Conservation (phyloP, 1,140 invertebrate genomes). For the Drosophila repleta region DNA sequence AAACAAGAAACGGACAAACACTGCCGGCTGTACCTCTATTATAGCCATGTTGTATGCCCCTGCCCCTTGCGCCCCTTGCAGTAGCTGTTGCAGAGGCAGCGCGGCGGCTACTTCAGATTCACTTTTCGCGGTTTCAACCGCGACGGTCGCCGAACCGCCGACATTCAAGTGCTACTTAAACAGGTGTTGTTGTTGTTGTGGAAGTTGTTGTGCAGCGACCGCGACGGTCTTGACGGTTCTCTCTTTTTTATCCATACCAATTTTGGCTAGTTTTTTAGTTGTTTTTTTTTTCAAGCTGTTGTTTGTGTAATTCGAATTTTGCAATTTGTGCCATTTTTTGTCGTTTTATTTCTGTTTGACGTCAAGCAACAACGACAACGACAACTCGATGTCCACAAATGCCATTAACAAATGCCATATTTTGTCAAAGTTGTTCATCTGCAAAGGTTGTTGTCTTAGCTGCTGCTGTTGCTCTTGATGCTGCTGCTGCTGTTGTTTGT, state of each 20-base stretch:
- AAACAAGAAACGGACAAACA: constrained; percentile 36
- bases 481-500: not conserved
- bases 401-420: constrained; percentile 18
- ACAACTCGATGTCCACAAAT: constrained; percentile 13
- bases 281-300: constrained; percentile 20
- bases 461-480: not conserved
- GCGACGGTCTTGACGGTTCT: constrained; percentile 49
- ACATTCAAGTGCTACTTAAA: constrained; percentile 45
- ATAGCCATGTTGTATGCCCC: not conserved
- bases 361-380: too few relatives aligned
- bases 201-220: constrained; percentile 32
- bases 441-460: constrained; percentile 12
- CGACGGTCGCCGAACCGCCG: constrained; percentile 42
- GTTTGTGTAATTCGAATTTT: constrained; percentile 28
- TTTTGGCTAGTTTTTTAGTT: constrained; percentile 20
- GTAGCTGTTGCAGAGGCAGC: not conserved
- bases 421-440: constrained; percentile 4
- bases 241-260: constrained; percentile 31
- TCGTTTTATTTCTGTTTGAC: constrained; percentile 21
- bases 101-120: constrained; percentile 51
- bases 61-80: not conserved
- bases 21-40: not conserved
- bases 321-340: constrained; percentile 48
- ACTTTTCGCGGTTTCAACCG: constrained; percentile 50
- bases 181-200: constrained; percentile 13